phyloP scores from a whole-genome alignment of 2,797 vertebrate genomes.

The Falco novaeseelandiae region DNA sequence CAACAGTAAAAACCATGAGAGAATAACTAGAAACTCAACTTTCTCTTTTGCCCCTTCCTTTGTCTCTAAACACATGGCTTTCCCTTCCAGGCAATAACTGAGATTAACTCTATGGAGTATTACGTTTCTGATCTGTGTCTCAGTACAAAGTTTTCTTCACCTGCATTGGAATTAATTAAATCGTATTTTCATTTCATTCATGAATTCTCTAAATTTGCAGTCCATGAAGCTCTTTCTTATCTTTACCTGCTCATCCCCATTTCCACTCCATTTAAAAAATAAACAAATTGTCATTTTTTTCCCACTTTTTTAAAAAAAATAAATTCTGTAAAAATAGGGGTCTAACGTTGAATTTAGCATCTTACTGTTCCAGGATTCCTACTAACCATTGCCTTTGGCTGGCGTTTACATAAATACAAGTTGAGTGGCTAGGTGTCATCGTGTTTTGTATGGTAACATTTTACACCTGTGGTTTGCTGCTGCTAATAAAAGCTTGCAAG shows the following conservation, averaged over 20 bases:
- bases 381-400: neutral
- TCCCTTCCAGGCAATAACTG: neutral
- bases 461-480: neutral
- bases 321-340: neutral
- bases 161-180: neutral
- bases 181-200: neutral
- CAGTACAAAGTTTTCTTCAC: neutral
- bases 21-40: neutral
- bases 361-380: neutral
- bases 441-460: neutral
- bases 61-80: neutral
- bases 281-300: neutral
- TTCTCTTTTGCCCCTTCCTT: neutral
- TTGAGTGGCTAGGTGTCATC: neutral
- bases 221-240: neutral
- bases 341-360: neutral
- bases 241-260: neutral
- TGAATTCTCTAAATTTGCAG: neutral
- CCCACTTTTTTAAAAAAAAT: too few species aligned
- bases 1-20: neutral
- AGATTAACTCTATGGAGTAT: neutral
- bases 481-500: neutral
- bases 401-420: rapidly evolving
- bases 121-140: neutral
- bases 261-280: neutral